Base-by-base conservation (phyloP, 2,888 invertebrate species). In the Achlya flavicornis region DNA sequence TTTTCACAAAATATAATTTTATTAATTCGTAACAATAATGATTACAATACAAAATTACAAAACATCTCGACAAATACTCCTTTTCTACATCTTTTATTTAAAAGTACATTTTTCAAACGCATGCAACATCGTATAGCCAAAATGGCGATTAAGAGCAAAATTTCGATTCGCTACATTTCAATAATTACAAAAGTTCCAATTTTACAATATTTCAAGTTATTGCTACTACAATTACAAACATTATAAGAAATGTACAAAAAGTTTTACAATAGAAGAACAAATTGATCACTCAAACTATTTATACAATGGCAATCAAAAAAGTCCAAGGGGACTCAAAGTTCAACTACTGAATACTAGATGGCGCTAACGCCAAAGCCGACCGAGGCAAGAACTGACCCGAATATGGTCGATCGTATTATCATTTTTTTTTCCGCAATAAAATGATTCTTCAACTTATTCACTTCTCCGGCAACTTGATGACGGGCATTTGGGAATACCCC, bases 381-480 rank as follows among this genome's bases (percentile, higher is more conserved):
- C 66, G 41, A 41, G 69, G 75, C 72, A 68, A 63, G 63, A 62
- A 65, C 19, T 19, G 46, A 67, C 69, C 69, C 58, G 12, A 57
- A 68, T 63, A 64, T 60, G 66, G 53, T 53, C 53, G 63, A 64
- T 72, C 66, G 61, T 63, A 62, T 68, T 63, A 58, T 33, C 35
- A 67, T 73, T 80, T 80, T 79, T 26, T 81, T 80, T 81, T 77
- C 80, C 78, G 75, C 74, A 78, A 75, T 63, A 73, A 72, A 66
- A 69, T 71, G 62, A 66, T 63, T 69, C 63, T 68, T 69, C 68
- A 33, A 46, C 58, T 62, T 61, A 71, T 89, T 94, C 95, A 95
- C 92, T 95, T 94, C 79, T 94, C 94, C 3, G 96, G 96, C 61
- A 96, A 85, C 84, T 95, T 95, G 69, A 96, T 94, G 64, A 96